phyloP scores from a whole-genome alignment of 2,113 vertebrate genomes.

The Symphodus melops region DNA sequence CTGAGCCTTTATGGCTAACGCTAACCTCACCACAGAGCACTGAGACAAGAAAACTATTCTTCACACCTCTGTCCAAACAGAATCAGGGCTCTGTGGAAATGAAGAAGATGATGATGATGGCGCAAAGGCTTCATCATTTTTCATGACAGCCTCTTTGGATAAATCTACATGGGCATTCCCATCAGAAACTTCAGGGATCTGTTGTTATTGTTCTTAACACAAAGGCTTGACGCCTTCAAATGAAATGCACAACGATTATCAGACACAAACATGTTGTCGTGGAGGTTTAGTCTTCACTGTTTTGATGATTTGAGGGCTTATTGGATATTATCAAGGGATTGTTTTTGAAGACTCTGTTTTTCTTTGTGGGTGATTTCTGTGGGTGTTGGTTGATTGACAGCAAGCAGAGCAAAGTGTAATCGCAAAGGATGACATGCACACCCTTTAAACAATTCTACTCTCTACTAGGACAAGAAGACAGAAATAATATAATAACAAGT shows the following conservation, averaged over 20 bases:
- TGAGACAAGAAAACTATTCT: no score
- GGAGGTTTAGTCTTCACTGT: not conserved
- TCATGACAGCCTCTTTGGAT: not conserved
- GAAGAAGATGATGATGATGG: no score
- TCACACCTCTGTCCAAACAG: no score
- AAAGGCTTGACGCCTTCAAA: not conserved
- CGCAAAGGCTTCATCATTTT: no score
- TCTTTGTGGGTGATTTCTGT: conserved; percentile 12
- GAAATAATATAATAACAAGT: not conserved
- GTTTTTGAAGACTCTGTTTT: conserved; percentile 7
- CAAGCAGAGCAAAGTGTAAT: not conserved
- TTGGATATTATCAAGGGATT: not conserved
- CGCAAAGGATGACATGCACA: not conserved
- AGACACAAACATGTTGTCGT: not conserved
- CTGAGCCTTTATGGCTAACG: no score
- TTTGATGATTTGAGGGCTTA: not conserved
- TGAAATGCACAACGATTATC: not conserved
- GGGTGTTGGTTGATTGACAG: conserved; percentile 16
- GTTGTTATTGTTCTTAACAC: not conserved
- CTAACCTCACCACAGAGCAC: no score
- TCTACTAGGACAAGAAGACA: not conserved
- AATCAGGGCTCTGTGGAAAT: no score
- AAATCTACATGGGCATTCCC: not conserved
- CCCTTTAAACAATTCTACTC: not conserved
- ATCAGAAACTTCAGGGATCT: not conserved